Percentiles rank a stretch among this genome's conserved stretches.
phyloP scores from a whole-genome alignment of 1,140 invertebrate species.

The Muscidifurax raptorellus region DNA sequence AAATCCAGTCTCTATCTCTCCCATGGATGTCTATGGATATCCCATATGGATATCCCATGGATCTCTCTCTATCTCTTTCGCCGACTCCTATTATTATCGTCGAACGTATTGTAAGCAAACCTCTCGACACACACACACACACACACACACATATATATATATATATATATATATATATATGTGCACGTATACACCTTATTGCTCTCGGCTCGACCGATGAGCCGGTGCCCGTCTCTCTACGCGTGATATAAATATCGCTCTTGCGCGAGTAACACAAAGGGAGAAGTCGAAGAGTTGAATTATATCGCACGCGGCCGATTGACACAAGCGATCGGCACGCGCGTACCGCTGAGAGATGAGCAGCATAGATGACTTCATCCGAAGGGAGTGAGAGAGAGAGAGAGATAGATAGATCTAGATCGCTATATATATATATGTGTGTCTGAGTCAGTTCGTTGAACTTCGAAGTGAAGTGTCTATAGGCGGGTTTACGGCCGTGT shows the following conservation, averaged over 20 bases:
- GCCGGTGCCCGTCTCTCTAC: too few species aligned
- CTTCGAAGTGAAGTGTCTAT: too few species aligned
- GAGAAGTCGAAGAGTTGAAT: background rate
- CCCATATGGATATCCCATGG: background rate
- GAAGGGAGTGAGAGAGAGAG: background rate
- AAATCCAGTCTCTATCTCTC: too few species aligned
- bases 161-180: too few species aligned
- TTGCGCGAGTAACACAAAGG: background rate
- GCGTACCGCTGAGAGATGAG: background rate
- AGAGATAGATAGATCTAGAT: too few species aligned
- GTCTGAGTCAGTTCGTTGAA: background rate
- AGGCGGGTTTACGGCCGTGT: too few species aligned
- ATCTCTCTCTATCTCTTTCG: background rate
- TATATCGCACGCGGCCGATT: conserved; percentile 22
- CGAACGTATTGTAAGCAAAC: background rate
- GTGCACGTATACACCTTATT: background rate
- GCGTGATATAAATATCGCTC: background rate
- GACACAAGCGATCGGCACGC: background rate
- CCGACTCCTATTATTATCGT: background rate
- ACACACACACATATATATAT: background rate
- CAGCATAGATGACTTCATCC: background rate
- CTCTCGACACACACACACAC: background rate
- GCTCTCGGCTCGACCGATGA: background rate
- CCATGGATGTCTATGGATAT: too few species aligned
- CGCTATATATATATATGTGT: too few species aligned